Base-by-base conservation (phyloP, 2,797 vertebrate genomes). In the Masticophis lateralis region DNA sequence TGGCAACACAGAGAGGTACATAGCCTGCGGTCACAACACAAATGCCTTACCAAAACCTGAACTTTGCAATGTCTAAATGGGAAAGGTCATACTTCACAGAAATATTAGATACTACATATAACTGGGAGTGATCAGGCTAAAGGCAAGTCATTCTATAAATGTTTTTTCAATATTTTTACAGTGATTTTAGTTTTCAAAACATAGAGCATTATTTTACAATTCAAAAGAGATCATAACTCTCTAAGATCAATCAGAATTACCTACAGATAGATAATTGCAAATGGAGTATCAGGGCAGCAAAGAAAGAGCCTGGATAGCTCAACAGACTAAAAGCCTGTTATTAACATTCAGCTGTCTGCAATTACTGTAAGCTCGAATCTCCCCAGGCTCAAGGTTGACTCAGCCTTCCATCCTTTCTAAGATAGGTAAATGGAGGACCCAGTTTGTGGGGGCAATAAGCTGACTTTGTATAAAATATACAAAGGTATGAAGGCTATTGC, bases 1-100 rank as follows among this genome's bases (percentile, higher is more conserved):
- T 97, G 18, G 95, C 98, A 56, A 63, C 97, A 89, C 98, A 98
- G 95, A 98, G 98, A 98, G 98, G 98, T 98, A 94, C n/a, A 27
- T 27, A 16, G 10, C 2, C 18, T 43, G 11, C 8, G 5, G 1
- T 20, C 28, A 10, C 14, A n/a, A 14, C 53, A 60, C 4, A 13
- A 13, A 60, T 7, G 27, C 53, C 4, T 43, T 43, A 61, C 37
- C 13, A 60, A 61, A 88, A 61, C 1, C 56, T 74, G 63, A 27
- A 63, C 22, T 25, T 90, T 56, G 12, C 14, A 61, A 2, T 61
- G 43, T 27, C 13, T 32, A 60, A 61, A 56, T 22, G 37, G 16
- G 13, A 22, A 83, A 13, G 8, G 27, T 37, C 53, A 27, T 14
- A 16, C 1, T 37, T 37, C 55, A 11, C n/a, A 27, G 83, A 55